These are phyloP conservation scores for Phanerotoma sp. DNA, from an alignment of 2,888 invertebrate species.

Conservation along the genomic window DNA sequence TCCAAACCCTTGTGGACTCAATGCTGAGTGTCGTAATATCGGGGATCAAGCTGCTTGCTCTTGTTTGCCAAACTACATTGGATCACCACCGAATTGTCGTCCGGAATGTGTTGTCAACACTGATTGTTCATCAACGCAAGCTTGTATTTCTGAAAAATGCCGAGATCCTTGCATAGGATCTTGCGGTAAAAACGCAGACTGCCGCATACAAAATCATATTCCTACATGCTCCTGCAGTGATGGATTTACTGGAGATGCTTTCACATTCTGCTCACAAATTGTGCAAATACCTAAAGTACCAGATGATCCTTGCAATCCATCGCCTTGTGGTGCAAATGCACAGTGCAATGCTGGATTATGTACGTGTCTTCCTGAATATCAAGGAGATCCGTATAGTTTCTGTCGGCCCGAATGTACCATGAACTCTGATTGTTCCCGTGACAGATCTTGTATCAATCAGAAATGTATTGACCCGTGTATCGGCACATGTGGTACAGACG, in stretches of 20 bases:
- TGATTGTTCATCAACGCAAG: constrained; percentile 67
- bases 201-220: constrained; percentile 70
- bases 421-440: constrained; percentile 70
- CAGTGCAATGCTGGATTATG: constrained; percentile 60
- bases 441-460: constrained; percentile 70
- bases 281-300: constrained; percentile 52
- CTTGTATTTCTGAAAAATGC: constrained; percentile 73
- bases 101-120: constrained; percentile 67
- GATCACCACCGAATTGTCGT: constrained; percentile 70
- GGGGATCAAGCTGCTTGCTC: constrained; percentile 67
- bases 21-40: constrained; percentile 67
- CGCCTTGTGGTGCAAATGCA: constrained; percentile 69
- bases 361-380: constrained; percentile 70
- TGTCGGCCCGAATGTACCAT: constrained; percentile 77
- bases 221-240: constrained; percentile 67
- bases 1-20: constrained; percentile 72
- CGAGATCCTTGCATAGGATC: constrained; percentile 71
- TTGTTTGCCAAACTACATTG: constrained; percentile 66
- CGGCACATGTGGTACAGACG: constrained; percentile 72
- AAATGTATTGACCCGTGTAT: constrained; percentile 75
- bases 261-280: constrained; percentile 63
- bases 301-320: constrained; percentile 67
- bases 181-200: constrained; percentile 72
- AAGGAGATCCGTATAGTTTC: constrained; percentile 69
- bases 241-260: constrained; percentile 69